A percentile compares a stretch with the other conserved stretches of the same genome.
phyloP scores from a whole-genome alignment of 2,797 vertebrate genomes.

The Gobionotothen gibberifrons region DNA sequence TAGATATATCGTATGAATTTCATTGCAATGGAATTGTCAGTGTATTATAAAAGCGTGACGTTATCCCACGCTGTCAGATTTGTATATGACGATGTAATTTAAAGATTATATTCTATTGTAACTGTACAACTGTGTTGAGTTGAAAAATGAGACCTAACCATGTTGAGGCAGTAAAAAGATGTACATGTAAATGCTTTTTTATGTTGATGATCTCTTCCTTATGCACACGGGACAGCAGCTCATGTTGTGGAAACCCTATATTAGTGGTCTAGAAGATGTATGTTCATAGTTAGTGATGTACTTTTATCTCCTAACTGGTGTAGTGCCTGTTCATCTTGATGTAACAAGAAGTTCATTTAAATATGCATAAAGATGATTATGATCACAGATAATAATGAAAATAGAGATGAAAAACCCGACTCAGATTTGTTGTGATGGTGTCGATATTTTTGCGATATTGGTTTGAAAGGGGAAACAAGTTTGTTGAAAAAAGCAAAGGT shows the following conservation, averaged over 20 bases:
- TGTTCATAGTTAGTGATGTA: conserved; percentile 88
- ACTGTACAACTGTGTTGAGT: conserved; percentile 89
- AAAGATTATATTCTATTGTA: conserved; percentile 89
- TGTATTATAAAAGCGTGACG: conserved; percentile 85
- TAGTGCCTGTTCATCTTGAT: conserved; percentile 89
- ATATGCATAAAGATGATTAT: conserved; percentile 86
- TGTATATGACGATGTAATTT: conserved; percentile 91
- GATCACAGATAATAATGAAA: conserved; percentile 77
- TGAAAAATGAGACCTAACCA: conserved; percentile 83
- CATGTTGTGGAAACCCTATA: conserved; percentile 78
- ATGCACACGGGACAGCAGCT: conserved; percentile 81
- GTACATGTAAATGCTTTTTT: conserved; percentile 87
- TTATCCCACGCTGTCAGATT: conserved; percentile 84
- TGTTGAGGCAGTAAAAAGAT: conserved; percentile 84
- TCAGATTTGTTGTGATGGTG: conserved; percentile 84
- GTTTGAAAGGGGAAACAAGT: conserved; percentile 83
- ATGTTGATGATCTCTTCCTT: conserved; percentile 84
- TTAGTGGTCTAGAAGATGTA: conserved; percentile 84
- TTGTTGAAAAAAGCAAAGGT: conserved; percentile 76
- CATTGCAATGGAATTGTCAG: conserved; percentile 83
- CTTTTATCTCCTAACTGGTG: conserved; percentile 87
- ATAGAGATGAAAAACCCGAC: conserved; percentile 73
- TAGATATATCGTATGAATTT: conserved; percentile 84
- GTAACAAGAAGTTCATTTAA: conserved; percentile 85
- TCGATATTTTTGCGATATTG: conserved; percentile 81